Conservation (phyloP, 1,140 invertebrate genomes). For the Megalonaias nervosa region DNA sequence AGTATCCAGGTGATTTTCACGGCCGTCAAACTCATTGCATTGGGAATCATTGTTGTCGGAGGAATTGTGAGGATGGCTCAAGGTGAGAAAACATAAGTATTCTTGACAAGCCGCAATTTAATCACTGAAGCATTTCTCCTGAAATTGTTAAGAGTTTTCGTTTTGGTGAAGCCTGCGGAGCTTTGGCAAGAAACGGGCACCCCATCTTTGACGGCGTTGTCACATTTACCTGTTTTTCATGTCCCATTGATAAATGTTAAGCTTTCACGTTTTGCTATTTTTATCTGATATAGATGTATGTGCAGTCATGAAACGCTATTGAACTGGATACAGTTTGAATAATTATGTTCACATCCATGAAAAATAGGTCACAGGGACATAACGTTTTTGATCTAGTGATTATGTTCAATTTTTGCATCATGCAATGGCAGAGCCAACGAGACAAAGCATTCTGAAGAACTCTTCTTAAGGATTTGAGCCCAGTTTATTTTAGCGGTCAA, state of each 20-base stretch:
- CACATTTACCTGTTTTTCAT: not conserved
- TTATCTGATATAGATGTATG: no score
- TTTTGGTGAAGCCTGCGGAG: not conserved
- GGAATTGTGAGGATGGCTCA: conserved; percentile 82
- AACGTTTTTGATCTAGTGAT: no score
- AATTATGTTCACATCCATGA: no score
- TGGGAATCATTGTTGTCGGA: conserved; percentile 85
- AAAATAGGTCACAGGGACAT: no score
- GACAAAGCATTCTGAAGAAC: no score
- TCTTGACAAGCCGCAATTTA: not conserved
- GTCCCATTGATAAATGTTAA: not conserved
- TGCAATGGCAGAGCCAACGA: no score
- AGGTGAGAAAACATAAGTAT: conserved; percentile 71
- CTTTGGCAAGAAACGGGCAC: not conserved
- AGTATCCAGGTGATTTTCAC: conserved; percentile 92
- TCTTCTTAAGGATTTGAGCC: no score
- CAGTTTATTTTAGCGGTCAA: no score
- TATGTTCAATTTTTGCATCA: no score
- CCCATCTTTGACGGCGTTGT: not conserved
- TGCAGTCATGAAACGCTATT: no score
- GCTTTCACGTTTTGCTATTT: not conserved
- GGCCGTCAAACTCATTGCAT: conserved; percentile 87
- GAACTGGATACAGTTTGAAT: no score
- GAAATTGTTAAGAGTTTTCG: not conserved
- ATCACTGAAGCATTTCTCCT: not conserved